Evolutionary conservation across 2,888 invertebrate genomes (phyloP), one percentile per base, ranked within the genome.

Genomic region (Abrostola tripartita): DNA sequence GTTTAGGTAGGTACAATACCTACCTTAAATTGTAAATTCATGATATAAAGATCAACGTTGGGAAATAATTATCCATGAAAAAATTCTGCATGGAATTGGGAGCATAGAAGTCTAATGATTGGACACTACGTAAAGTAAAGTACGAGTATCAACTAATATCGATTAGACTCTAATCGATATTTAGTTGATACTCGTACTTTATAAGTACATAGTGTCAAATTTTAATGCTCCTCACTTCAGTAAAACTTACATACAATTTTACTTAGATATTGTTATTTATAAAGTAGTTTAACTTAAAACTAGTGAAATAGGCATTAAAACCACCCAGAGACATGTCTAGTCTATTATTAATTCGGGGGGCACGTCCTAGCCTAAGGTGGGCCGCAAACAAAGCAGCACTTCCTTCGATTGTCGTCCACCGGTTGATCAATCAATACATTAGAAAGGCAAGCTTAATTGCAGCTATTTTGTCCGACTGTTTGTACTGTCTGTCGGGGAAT

Each of bases 381-480:
- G 79, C 73, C 81, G 75, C 79, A 85, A 84, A 89, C 89, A 88
- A 88, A 90, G 87, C 89, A 89, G 86, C 84, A 85, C 88, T 91
- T 88, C 89, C 89, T 90, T 88, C 88, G 86, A 90, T 89, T 88
- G 88, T 88, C 85, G 89, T 84, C 84, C 91, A 89, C 90, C 93
- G 93, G 94, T 94, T 92, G 93, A 93, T 91, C 93, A 93, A 93
- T 94, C 92, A 91, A 86, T 90, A 90, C 87, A 91, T 90, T 93
- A 90, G 93, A 92, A 91, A 91, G 90, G 89, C 85, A 76, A 76
- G 81, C 90, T 89, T 93, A 92, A 94, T 94, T 92, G 89, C 87
- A 79, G 85, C 90, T 85, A 93, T 93, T 91, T 83, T 76, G 79
- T 81, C 77, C 82, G 80, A 90, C 88, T 92, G 90, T 93, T 94